Conservation (phyloP, 2,797 vertebrate species). For the Myoxocephalus aenaeus region DNA sequence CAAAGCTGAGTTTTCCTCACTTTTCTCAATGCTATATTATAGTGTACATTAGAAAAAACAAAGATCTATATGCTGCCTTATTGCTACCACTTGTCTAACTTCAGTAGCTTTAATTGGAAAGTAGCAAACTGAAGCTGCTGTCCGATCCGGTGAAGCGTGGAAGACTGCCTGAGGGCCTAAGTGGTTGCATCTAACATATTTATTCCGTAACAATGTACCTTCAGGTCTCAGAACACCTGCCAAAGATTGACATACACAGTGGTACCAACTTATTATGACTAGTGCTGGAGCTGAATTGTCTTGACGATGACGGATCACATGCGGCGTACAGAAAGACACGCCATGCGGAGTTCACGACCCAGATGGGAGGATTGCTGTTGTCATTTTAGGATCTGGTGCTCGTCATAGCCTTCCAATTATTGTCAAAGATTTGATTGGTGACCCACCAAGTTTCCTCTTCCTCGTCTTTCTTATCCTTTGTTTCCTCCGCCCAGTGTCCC, state of each 20-base stretch:
- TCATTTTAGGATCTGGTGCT: conserved; percentile 43
- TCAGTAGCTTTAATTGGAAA: neutral
- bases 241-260: conserved; percentile 61
- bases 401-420: conserved; percentile 41
- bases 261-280: conserved; percentile 58
- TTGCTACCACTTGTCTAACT: neutral
- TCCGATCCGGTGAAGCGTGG: conserved; percentile 51
- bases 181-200: conserved; percentile 67
- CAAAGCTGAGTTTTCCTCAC: neutral
- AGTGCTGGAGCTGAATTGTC: conserved; percentile 60
- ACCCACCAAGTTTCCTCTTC: conserved; percentile 30
- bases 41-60: neutral
- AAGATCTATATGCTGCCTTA: neutral
- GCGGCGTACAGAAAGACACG: neutral
- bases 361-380: conserved; percentile 35
- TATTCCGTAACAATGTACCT: conserved; percentile 60
- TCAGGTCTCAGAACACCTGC: conserved; percentile 60
- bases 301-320: conserved; percentile 44
- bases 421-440: conserved; percentile 54
- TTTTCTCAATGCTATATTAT: neutral
- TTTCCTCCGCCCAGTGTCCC: conserved; percentile 43
- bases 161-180: conserved; percentile 59
- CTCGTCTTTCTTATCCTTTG: conserved; percentile 34
- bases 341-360: conserved; percentile 16
- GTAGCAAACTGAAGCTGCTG: conserved; percentile 25